These are phyloP conservation scores for Papilio gigon DNA, from an alignment of 2,888 invertebrate species.

Conservation along the genomic window DNA sequence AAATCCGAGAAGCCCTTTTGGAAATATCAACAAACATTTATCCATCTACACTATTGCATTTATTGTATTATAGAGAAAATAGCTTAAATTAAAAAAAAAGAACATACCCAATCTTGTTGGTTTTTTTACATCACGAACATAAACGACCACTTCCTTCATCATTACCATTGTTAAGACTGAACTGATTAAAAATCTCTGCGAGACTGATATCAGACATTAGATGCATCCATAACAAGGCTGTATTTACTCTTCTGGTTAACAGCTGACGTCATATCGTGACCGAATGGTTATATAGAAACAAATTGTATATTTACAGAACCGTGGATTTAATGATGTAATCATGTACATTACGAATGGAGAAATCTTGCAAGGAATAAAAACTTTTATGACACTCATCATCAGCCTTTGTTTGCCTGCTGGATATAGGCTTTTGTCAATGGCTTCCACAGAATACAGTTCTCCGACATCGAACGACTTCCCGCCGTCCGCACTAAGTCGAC, in stretches of 20 bases:
- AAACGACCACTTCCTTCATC: constrained; percentile 53
- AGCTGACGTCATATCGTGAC: constrained; percentile 63
- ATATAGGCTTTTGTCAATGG: no score
- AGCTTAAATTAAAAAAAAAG: constrained; percentile 33
- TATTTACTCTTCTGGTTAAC: constrained; percentile 49
- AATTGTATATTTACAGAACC: constrained; percentile 48
- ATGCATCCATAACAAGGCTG: constrained; percentile 27
- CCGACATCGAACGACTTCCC: no score
- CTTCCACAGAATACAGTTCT: no score
- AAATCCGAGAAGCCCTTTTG: no score
- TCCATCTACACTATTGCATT: no score
- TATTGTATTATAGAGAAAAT: no score
- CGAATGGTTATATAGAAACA: constrained; percentile 50
- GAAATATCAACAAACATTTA: no score
- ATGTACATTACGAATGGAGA: background rate
- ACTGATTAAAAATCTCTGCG: constrained; percentile 45
- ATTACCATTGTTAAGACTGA: constrained; percentile 52
- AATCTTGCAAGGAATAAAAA: background rate
- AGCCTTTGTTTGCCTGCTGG: no score
- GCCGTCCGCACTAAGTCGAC: no score
- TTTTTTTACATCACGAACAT: constrained; percentile 53
- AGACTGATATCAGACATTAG: constrained; percentile 49
- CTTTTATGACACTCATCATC: background rate
- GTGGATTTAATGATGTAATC: background rate
- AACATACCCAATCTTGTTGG: constrained; percentile 46